Percentiles rank a stretch among this genome's conserved stretches.
Conservation (phyloP, 2,113 vertebrate genomes). For the Desmodus rotundus region DNA sequence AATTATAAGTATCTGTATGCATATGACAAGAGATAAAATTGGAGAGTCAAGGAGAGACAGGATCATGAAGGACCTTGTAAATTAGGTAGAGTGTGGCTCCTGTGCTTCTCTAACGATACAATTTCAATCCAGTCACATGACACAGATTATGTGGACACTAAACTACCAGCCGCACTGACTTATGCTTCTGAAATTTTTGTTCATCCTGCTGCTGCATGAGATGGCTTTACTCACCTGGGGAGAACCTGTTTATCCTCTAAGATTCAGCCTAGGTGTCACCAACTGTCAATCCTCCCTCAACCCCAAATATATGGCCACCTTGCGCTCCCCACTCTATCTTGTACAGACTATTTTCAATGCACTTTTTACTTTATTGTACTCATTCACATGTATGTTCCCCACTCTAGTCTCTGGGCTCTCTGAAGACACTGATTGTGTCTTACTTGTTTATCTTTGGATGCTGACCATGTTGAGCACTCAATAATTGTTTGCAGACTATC, state of each 20-base stretch:
- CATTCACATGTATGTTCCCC: background rate
- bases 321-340: background rate
- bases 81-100: background rate
- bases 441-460: background rate
- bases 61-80: background rate
- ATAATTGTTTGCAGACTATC: background rate
- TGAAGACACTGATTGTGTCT: background rate
- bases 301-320: background rate
- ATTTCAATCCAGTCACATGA: background rate
- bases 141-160: background rate
- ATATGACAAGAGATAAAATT: background rate
- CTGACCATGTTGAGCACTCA: background rate
- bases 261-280: background rate
- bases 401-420: background rate
- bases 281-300: background rate
- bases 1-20: background rate
- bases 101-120: background rate
- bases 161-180: background rate
- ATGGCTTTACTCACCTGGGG: background rate
- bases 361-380: background rate
- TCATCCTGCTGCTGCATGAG: background rate
- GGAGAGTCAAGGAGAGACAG: background rate
- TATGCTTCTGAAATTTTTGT: background rate
- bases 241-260: background rate
- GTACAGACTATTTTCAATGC: background rate